A percentile compares a stretch with the other conserved stretches of the same genome.
Conservation (phyloP, 2,797 vertebrate species). For the Allobates femoralis region DNA sequence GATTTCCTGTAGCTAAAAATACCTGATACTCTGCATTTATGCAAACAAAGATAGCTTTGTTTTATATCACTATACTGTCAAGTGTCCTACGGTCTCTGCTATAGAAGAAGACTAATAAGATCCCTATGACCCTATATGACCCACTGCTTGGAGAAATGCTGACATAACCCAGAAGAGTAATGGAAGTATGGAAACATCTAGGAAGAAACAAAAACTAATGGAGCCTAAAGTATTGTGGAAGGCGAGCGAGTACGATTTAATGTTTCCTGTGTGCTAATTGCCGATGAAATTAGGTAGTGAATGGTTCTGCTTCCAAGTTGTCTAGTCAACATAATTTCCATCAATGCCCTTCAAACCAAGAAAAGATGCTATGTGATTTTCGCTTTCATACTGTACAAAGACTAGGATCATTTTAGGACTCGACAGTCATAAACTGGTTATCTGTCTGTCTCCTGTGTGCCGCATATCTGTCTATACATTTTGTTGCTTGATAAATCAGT, state of each 20-base stretch:
- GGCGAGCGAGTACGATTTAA: conserved; percentile 12
- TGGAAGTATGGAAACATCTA: conserved; percentile 33
- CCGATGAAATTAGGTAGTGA: conserved; percentile 33
- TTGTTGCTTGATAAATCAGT: too few species aligned
- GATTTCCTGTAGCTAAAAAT: conserved; percentile 19
- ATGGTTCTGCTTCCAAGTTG: conserved; percentile 47
- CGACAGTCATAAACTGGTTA: neutral
- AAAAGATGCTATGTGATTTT: neutral
- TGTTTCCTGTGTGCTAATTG: conserved; percentile 52
- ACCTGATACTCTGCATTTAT: neutral
- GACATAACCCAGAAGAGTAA: conserved; percentile 40
- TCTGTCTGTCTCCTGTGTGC: neutral
- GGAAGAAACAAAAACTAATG: conserved; percentile 44
- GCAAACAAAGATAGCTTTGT: neutral
- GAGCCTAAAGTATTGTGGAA: conserved; percentile 40
- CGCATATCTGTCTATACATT: too few species aligned
- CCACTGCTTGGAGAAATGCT: conserved; percentile 30
- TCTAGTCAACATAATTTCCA: conserved; percentile 47
- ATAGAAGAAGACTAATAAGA: neutral
- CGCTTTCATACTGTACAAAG: neutral
- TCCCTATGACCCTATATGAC: neutral
- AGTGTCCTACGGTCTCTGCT: neutral
- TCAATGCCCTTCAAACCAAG: conserved; percentile 15
- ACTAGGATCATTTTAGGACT: neutral
- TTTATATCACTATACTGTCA: neutral